Percentiles rank a stretch among this genome's conserved stretches.
Conservation (phyloP, 1,140 invertebrate species). For the Drosophila kikkawai region DNA sequence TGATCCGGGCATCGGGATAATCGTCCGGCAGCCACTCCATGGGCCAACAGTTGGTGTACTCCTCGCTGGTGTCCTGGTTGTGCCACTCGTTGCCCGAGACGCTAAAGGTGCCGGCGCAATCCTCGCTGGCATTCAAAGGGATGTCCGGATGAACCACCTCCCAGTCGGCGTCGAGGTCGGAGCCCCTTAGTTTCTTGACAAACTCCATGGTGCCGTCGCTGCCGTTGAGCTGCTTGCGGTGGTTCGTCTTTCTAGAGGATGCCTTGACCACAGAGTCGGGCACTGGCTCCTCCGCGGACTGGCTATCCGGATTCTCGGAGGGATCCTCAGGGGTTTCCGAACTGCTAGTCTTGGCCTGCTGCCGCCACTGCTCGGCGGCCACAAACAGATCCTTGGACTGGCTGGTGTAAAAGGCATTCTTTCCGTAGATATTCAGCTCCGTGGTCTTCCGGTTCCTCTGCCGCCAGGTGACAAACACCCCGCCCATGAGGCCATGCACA, state of each 20-base stretch:
- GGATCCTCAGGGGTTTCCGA: not conserved
- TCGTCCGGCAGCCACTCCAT: slow-evolving; percentile 92
- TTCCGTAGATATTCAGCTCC: slow-evolving; percentile 78
- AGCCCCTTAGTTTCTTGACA: slow-evolving; percentile 68
- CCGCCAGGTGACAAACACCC: slow-evolving; percentile 93
- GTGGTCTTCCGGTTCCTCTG: slow-evolving; percentile 87
- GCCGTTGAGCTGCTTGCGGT: slow-evolving; percentile 50
- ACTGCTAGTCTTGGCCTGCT: slow-evolving; percentile 13
- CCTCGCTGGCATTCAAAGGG: slow-evolving; percentile 65
- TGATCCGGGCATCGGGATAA: slow-evolving; percentile 84
- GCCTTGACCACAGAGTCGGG: not conserved
- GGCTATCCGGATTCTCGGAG: not conserved
- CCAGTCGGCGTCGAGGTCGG: slow-evolving; percentile 79
- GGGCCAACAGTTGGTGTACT: slow-evolving; percentile 90
- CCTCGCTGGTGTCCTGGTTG: slow-evolving; percentile 72
- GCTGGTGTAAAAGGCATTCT: slow-evolving; percentile 82
- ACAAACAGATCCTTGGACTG: slow-evolving; percentile 80
- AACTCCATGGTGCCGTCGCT: slow-evolving; percentile 80
- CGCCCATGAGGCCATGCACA: slow-evolving; percentile 92
- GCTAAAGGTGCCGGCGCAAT: slow-evolving; percentile 70
- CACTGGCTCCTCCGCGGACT: not conserved
- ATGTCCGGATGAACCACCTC: slow-evolving; percentile 84
- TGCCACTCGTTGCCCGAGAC: slow-evolving; percentile 77
- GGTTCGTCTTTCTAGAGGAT: not conserved
- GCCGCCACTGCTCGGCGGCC: slow-evolving; percentile 72